Base-by-base conservation (phyloP, 1,140 invertebrate species). In the Lanistes nyassanus region DNA sequence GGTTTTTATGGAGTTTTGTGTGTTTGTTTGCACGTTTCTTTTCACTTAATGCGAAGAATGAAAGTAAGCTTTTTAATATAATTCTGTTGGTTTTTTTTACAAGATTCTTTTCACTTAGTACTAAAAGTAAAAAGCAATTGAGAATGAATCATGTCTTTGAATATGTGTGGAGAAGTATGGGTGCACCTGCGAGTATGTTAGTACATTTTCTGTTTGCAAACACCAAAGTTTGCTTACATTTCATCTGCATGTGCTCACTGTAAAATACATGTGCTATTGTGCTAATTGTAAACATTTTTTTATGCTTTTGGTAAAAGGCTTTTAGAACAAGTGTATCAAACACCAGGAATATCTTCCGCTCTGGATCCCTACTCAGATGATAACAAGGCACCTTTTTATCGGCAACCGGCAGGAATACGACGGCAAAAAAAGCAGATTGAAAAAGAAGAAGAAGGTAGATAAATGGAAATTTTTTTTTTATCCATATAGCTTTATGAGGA, bases 341-440 rank as follows among this genome's bases (percentile, higher is more conserved):
- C 80, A 21, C 62, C 79, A 58, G 67, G 79, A 42, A 68, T 58
- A 56, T 5, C 51, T 67, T 34, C 79, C 62, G 81, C 83, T 39
- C 23, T 75, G 36, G 85, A 86, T 47, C 87, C 87, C 3, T 89
- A 89, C 58, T 83, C 83, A 23, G 87, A 88, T 76, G 81, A 87
- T 29, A 87, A 83, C 64, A 77, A 78, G n/a, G 88, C 87, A 16
- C 81, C 88, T 31, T 88, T 89, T 77, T 89, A 89, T 75, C 74
- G 88, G 29, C 85, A 86, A 72, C 88, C 88, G 26, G 84, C 82
- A 51, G 86, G 86, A 31, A 64, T 87, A 2, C 80, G 86, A 60
- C 79, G 82, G 36, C 78, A 81, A 26, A 82, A 76, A 56, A 88
- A 86, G 76, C 77, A 70, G 34, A 74, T 80, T 69, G 78, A 83